Base-by-base conservation (phyloP, 2,888 invertebrate genomes). In the Entomobrya multifasciata region DNA sequence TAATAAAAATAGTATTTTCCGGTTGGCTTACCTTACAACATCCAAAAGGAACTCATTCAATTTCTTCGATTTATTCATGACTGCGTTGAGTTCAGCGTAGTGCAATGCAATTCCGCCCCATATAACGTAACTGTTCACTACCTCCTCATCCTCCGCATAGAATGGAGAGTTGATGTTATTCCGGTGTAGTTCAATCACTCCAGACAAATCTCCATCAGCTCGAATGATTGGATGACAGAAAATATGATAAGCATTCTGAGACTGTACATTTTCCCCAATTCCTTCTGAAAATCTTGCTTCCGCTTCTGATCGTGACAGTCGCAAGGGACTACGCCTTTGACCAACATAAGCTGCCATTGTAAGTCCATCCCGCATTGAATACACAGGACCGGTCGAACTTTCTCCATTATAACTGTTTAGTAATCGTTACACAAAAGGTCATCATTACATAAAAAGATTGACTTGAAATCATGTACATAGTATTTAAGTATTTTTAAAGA, bases 1-100 rank as follows among this genome's bases (percentile, higher is more conserved):
- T 74, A n/a, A n/a, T n/a, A 83, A n/a, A 62, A 74, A 83, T 47
- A 47, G 13, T 13, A 36, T 84, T 62, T 49, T 79, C 67, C 52
- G 77, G 49, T 36, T 47, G 25, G 93, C 95, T 94, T 93, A 96
- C 96, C 96, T 96, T 70, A 96, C 96, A 47, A 97, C 96, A 76
- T 95, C 95, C 74, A 97, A 93, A 0, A 97, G 93, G 92, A 96
- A 96, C 88, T 96, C 96, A 70, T 96, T 95, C 90, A 96, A 94
- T 90, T 95, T 95, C 86, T 95, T 94, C 92, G 96, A 95, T 91
- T 95, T 95, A 89, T 94, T 94, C 94, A 95, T 95, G 90, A 94
- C 94, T 89, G 95, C 93, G 92, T 95, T 96, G 85, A 96, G 93
- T 90, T 95, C 95, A 41, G 95, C 95, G 91, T 95, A 96, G 91